Base-by-base conservation (phyloP, 2,797 vertebrate species). In the Rhynchonycteris naso region DNA sequence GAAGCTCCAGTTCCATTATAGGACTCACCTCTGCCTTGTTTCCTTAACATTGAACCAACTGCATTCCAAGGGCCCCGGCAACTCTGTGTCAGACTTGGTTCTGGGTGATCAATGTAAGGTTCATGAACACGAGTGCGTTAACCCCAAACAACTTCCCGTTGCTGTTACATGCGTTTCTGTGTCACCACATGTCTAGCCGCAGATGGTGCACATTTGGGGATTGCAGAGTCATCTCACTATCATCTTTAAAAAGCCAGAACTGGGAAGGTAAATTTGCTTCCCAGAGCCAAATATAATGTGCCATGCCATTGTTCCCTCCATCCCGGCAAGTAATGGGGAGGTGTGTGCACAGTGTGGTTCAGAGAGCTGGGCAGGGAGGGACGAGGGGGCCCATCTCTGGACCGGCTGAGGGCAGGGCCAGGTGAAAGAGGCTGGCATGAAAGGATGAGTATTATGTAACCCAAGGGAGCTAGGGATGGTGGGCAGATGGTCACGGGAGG, bases 121-220 rank as follows among this genome's bases (percentile, higher is more conserved):
- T 88, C 89, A 91, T 72, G 79, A 78, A 87, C 78, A 90, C 26
- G 50, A 89, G 50, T 4, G 43, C 87, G 95, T 91, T 92, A 96
- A 90, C 93, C 96, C 88, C 90, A 88, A 92, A 93, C 95, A 71
- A 76, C 87, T 94, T 88, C 90, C 85, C 19, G 1, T 88, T 38
- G 78, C 96, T 80, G 74, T 88, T 96, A 74, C 95, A 84, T 94
- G 94, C 93, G 92, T 97, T 97, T 97, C 97, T 97, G 95, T 97
- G 97, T 97, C 92, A 92, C 96, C 95, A 94, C 96, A 97, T 97
- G 97, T 83, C 96, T 97, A 91, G 90, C 93, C 90, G 87, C 97
- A 97, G 97, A 97, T 97, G 97, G 96, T 92, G 88, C 92, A 90
- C 97, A 96, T 96, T 97, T 93, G 93, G 92, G 95, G 96, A 96